Evolutionary conservation across 2,113 vertebrate genomes (phyloP), one percentile per base, ranked within the genome.

Genomic region (Neodontobutis hainanensis): DNA sequence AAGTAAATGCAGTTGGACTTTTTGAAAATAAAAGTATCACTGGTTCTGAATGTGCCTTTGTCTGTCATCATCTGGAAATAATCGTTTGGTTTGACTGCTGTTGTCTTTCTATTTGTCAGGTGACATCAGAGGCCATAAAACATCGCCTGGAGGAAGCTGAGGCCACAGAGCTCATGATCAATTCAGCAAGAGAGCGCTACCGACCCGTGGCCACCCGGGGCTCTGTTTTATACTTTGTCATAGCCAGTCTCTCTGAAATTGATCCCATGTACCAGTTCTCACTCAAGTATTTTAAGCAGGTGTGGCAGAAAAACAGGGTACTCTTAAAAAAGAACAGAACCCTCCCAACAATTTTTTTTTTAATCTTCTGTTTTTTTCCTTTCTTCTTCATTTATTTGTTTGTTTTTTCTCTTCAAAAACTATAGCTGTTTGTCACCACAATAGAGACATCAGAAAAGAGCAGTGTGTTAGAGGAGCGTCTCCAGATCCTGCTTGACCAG

Each of bases 271-370:
- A 95, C 80, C 94, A 94, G 51, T 94, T 95, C 77, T 95, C 94
- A 12, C 81, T 96, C 27, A 96, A 96, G 70, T 96, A 94, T 80
- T 96, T 96, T 85, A 96, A 95, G 76, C 90, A 95, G 79, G 89
- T 94, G 63, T 63, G 53, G n/a, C 2, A 47, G n/a, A n/a, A 6
- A 45, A 11, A 36, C 15, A 43, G 12, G 5, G 4, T n/a, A 1
- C 12, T 47, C 19, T 1, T 27, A 27, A 27, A 27, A 27, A 27
- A 27, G 19, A 1, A 27, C 19, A 27, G 19, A 27, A 27, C 19
- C 19, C 19, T 27, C 19, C 19, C 19, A 27, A 27, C 19, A 27
- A 27, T 27, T 27, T 1, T 27, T 27, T n/a, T 27, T 27, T 27
- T 27, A 27, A 27, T 27, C 1, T 27, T 27, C 19, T 27, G 19